Evolutionary conservation across 2,113 vertebrate species (phyloP), one percentile per base, ranked within the genome.

Genomic region (Chauna torquata): DNA sequence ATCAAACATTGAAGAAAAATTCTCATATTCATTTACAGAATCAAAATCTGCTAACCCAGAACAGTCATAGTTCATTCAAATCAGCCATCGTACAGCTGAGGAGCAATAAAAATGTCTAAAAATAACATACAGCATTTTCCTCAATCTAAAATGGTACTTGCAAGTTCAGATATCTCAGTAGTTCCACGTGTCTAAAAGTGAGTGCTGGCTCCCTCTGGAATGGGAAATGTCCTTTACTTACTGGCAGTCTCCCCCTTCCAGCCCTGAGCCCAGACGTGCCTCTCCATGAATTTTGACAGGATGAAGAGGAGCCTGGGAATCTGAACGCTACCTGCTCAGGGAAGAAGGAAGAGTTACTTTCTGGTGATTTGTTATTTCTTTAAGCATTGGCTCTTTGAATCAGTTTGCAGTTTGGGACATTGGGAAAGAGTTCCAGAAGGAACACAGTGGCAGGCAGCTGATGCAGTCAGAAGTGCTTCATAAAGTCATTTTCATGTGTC

Each of bases 71-170:
- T 47, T 95, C 69, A 19, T 75, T 89, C 87, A 20, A 40, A 64
- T 68, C 86, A 84, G 65, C 61, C 69, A 86, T 50, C 57, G 36
- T 66, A 72, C 34, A 92, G 76, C 78, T 65, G 49, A 94, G 69
- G 38, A 94, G 57, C 54, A 92, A 66, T 75, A 75, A 80, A 94
- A 95, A 85, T 18, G 16, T 45, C 92, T 94, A 94, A 92, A 94
- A 93, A 94, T 89, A 86, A 82, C 8, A 0, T 16, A 14, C 8
- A 54, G 16, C 61, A 14, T 66, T 86, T 81, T 84, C 72, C 55
- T 70, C 12, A 9, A 40, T 72, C 54, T 89, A 82, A 94, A 79
- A 45, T 44, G 45, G 78, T 92, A 54, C 58, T 91, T 87, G 57
- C 75, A 74, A 70, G 54, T 78, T 86, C 83, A 88, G 77, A 28